Evolutionary conservation across 2,888 invertebrate species (phyloP), one percentile per base, ranked within the genome.

Genomic region (Drosophila nr. medialis): DNA sequence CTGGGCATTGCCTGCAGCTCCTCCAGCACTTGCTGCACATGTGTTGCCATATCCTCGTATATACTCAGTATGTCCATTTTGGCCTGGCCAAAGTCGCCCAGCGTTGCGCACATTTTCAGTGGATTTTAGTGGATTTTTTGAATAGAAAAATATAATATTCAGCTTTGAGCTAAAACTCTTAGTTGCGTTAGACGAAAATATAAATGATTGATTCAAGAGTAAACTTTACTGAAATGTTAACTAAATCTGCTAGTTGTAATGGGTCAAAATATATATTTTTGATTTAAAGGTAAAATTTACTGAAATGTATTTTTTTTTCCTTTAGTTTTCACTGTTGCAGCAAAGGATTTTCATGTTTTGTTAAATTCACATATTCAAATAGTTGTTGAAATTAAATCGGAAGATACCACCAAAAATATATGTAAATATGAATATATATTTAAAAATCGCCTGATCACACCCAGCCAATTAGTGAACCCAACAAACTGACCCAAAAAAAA

Each of bases 11-110:
- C 51, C 2, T 64, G 56, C n/a, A 90, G 4, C 10, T 65, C 40
- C 10, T 38, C 38, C 10, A 68, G n/a, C 7, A 85, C 40, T 13
- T 63, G 50, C 13, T 95, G 95, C 72, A 99, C 97, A 94, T 98
- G 98, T 86, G 95, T 96, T 90, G 97, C 96, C 90, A 99, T 97
- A 92, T 99, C 98, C 61, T 95, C 95, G 94, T 99, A 99, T 89
- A 99, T 98, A 91, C 98, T 97, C 93, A 99, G 98, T 91, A 99
- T 98, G 93, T 97, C 97, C 94, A 97, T 98, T 94, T 99, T 99
- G 59, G 99, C 99, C 91, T 97, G 96, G 81, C 98, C 98, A 94
- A 99, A 99, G 88, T 99, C 96, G 96, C 99, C 98, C 83, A 99
- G 96, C 18, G 61, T 61, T 32, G 72, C 48, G 8, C 55, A 70